phyloP scores from a whole-genome alignment of 2,113 vertebrate species.

The Accipiter cooperii region DNA sequence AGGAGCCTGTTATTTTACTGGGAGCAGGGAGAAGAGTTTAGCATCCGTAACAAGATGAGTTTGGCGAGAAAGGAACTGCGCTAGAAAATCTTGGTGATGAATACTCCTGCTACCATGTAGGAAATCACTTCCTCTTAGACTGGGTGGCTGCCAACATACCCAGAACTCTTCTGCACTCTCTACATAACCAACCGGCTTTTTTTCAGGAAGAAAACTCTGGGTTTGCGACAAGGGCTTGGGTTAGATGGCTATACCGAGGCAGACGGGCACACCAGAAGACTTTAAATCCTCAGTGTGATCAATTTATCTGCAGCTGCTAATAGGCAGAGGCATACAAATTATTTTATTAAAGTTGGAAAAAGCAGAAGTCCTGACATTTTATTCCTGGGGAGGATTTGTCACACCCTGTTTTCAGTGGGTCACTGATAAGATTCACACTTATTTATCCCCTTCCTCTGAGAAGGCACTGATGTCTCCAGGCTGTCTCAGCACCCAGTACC shows the following conservation, averaged over 20 bases:
- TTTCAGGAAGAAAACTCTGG: neutral
- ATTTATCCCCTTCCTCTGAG: neutral
- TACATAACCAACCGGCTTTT: accelerated
- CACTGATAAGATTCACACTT: neutral
- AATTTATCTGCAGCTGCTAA: neutral
- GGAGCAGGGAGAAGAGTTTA: neutral
- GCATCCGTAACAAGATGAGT: neutral
- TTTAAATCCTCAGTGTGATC: neutral
- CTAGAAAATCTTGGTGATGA: neutral
- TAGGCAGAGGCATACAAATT: neutral
- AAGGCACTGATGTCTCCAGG: neutral
- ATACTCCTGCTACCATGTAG: neutral
- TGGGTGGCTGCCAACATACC: accelerated
- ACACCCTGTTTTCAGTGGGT: neutral
- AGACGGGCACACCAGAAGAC: neutral
- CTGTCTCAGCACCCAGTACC: accelerated
- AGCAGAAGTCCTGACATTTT: neutral
- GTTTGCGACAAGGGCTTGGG: neutral
- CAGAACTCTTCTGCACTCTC: neutral
- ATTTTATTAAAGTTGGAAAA: neutral
- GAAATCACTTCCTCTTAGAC: neutral
- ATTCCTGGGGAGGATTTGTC: neutral
- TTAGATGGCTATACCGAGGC: neutral
- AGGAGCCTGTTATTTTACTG: neutral
- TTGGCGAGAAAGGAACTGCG: neutral